A percentile compares a stretch with the other conserved stretches of the same genome.
Conservation (phyloP, 2,888 invertebrate species). For the Caenorhabditis imperialis region DNA sequence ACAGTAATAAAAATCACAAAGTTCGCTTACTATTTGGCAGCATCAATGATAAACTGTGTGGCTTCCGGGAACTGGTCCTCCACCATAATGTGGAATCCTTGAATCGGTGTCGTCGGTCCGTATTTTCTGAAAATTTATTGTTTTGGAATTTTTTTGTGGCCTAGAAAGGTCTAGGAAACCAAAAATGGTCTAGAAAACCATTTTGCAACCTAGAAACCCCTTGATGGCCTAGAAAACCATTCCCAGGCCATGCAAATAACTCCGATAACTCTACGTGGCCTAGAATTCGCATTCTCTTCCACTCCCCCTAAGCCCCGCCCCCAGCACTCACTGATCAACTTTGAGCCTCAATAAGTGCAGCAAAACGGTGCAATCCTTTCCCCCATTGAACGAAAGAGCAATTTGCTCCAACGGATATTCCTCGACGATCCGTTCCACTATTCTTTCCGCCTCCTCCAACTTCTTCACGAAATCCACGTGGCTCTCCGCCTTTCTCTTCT, state of each 20-base stretch:
- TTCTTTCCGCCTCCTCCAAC: slow-evolving; percentile 76
- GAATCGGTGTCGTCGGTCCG: slow-evolving; percentile 64
- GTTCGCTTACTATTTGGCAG: slow-evolving; percentile 58
- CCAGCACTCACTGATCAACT: slow-evolving; percentile 66
- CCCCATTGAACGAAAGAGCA: slow-evolving; percentile 95
- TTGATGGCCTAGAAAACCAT: no score
- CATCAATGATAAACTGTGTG: slow-evolving; percentile 86
- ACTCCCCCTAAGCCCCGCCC: neutral
- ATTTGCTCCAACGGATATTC: slow-evolving; percentile 84
- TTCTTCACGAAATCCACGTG: slow-evolving; percentile 66
- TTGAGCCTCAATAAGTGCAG: slow-evolving; percentile 83
- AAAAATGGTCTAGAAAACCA: no score
- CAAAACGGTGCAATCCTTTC: slow-evolving; percentile 96
- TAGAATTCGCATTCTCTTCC: neutral
- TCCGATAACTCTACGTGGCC: no score
- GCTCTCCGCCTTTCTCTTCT: slow-evolving; percentile 11
- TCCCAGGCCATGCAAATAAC: no score
- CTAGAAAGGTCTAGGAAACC: no score
- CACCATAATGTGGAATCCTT: slow-evolving; percentile 87
- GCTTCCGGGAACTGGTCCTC: slow-evolving; percentile 88
- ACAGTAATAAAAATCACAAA: slow-evolving; percentile 4
- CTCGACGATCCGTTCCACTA: slow-evolving; percentile 78
- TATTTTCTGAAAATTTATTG: slow-evolving; percentile 63
- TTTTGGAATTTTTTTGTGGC: neutral
- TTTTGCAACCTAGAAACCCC: no score